A percentile compares a stretch with the other conserved stretches of the same genome.
Conservation (phyloP, 2,888 invertebrate genomes). For the Escarpia spicata region DNA sequence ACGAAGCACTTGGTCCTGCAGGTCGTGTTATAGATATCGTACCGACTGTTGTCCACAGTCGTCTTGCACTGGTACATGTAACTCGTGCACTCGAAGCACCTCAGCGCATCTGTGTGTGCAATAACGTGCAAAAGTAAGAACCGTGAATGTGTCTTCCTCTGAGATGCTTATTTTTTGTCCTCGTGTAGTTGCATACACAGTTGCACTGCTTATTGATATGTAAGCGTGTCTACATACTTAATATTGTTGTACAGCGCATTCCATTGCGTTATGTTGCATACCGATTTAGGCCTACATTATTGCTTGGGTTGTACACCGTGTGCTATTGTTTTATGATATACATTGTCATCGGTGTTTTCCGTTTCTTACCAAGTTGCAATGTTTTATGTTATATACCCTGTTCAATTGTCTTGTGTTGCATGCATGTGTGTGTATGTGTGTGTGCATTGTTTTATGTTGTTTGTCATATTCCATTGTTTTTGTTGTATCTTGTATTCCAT, state of each 20-base stretch:
- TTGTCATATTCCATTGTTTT: neutral
- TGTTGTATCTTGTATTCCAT: neutral
- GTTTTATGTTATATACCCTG: no score
- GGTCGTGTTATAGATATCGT: slow-evolving; percentile 32
- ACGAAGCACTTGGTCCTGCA: slow-evolving; percentile 41
- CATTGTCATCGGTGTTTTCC: neutral
- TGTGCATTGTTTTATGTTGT: no score
- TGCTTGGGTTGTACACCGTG: no score
- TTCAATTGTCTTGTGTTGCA: no score
- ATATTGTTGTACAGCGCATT: neutral
- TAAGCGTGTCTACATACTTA: neutral
- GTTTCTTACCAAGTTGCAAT: neutral
- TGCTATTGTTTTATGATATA: no score
- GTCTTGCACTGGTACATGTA: slow-evolving; percentile 41
- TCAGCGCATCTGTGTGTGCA: neutral
- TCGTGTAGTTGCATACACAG: no score
- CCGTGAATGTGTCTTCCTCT: neutral
- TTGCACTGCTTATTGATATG: neutral
- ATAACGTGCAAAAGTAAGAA: neutral
- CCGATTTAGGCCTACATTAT: no score
- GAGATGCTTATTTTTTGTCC: no score
- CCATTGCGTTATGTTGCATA: neutral
- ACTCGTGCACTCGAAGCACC: slow-evolving; percentile 41
- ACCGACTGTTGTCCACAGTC: slow-evolving; percentile 22
- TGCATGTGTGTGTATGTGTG: no score